Evolutionary conservation across 1,140 invertebrate genomes (phyloP), one percentile per base, ranked within the genome.

Genomic region (Sarcophaga bullata): DNA sequence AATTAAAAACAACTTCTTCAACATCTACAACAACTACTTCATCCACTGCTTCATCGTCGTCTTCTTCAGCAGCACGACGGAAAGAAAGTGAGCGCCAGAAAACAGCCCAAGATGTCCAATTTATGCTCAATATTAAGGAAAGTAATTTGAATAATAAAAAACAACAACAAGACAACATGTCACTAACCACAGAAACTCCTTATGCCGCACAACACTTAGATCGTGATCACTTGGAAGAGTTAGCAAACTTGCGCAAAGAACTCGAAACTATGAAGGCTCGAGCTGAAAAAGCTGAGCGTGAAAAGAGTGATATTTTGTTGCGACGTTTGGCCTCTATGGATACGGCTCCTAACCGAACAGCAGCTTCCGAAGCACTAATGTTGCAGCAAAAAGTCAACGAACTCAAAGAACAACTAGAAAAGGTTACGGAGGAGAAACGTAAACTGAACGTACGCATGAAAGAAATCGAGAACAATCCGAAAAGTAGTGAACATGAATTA

Each of bases 231-330:
- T 88, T 94, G 91, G 93, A 94, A 86, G 94, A 95, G 90, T 87
- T 94, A 58, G 93, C 94, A 73, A 93, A 91, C 72, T 89, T 96
- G 52, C 93, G 91, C 85, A 89, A 90, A 68, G 94, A 95, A 84
- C 86, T 95, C 84, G 92, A 94, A 86, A 90, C 86, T 4, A 90
- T 90, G 88, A 89, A 88, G 72, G 8, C 83, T 6, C 93, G 94
- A 85, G 96, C 95, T 86, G 95, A 96, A 85, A 91, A 93, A 86
- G 93, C 95, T 2, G 96, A 97, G 90, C 94, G 95, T 81, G 96
- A 97, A 87, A 97, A 97, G 86, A 96, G 94, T 86, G 96, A 97
- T 85, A 94, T 98, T 84, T 87, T 97, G 73, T 90, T 96, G 19
- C 91, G 95, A 84, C 92, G 95, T 83, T 89, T 97, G 72, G 93